phyloP scores from a whole-genome alignment of 2,113 vertebrate genomes.

The Gadus chalcogrammus region DNA sequence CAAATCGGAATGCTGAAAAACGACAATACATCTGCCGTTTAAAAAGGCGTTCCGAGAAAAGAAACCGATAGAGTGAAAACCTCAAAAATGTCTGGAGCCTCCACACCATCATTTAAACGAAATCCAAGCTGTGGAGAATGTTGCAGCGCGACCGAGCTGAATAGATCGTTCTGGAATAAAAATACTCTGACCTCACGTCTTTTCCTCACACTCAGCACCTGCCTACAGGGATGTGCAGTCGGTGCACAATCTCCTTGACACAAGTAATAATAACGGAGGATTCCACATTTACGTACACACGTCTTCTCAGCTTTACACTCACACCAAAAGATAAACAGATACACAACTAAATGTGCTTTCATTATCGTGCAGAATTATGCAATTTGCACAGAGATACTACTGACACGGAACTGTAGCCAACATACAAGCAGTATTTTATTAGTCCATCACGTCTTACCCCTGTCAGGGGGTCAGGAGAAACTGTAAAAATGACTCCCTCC shows the following conservation, averaged over 20 bases:
- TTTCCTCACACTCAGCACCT: constrained; percentile 32
- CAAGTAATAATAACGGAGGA: background rate
- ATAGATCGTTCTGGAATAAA: constrained; percentile 63
- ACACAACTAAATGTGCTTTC: too few species aligned
- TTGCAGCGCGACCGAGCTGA: constrained; percentile 51
- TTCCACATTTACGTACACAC: too few species aligned
- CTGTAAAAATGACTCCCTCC: too few species aligned
- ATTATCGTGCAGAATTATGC: too few species aligned
- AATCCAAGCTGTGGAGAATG: constrained; percentile 54
- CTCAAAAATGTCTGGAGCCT: constrained; percentile 65
- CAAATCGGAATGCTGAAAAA: background rate
- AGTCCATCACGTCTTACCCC: too few species aligned
- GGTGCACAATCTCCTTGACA: background rate
- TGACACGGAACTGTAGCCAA: too few species aligned
- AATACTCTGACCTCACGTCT: constrained; percentile 50
- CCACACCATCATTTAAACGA: constrained; percentile 58
- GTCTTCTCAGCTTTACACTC: too few species aligned
- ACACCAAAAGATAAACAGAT: too few species aligned
- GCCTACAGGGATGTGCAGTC: constrained; percentile 35
- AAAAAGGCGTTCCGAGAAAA: constrained; percentile 45
- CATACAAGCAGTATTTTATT: too few species aligned
- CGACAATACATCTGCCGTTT: constrained; percentile 51
- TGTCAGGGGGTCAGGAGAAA: too few species aligned
- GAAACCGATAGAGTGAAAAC: constrained; percentile 61
- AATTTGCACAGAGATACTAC: too few species aligned